phyloP scores from a whole-genome alignment of 2,113 vertebrate genomes.

The Numida meleagris region DNA sequence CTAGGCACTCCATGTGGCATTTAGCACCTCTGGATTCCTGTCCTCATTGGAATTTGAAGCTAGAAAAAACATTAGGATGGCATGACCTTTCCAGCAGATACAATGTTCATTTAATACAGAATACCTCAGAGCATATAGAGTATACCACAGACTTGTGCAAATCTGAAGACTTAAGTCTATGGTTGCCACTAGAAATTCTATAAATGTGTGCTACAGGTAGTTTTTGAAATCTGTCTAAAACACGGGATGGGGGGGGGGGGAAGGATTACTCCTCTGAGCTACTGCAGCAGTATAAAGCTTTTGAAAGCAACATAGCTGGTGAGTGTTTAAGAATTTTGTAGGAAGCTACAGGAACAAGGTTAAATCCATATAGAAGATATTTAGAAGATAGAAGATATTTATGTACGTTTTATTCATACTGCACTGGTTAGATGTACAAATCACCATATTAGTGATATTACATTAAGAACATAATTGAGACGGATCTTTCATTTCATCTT shows the following conservation, averaged over 20 bases:
- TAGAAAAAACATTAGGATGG: background rate
- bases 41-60: background rate
- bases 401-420: background rate
- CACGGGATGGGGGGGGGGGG: too few relatives aligned
- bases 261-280: background rate
- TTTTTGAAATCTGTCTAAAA: background rate
- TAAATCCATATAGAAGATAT: background rate
- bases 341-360: background rate
- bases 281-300: background rate
- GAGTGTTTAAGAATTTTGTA: background rate
- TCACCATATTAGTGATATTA: background rate
- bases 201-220: rapidly evolving
- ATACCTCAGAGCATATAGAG: background rate
- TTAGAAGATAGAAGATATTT: background rate
- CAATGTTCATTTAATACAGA: background rate
- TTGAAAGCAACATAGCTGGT: background rate
- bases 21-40: background rate
- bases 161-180: background rate
- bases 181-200: background rate
- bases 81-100: background rate
- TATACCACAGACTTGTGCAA: background rate
- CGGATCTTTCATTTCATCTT: background rate
- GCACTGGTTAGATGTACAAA: background rate
- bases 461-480: background rate
- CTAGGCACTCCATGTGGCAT: background rate